A percentile compares a stretch with the other conserved stretches of the same genome.
Conservation (phyloP, 2,888 invertebrate species). For the Tethea ocularis region DNA sequence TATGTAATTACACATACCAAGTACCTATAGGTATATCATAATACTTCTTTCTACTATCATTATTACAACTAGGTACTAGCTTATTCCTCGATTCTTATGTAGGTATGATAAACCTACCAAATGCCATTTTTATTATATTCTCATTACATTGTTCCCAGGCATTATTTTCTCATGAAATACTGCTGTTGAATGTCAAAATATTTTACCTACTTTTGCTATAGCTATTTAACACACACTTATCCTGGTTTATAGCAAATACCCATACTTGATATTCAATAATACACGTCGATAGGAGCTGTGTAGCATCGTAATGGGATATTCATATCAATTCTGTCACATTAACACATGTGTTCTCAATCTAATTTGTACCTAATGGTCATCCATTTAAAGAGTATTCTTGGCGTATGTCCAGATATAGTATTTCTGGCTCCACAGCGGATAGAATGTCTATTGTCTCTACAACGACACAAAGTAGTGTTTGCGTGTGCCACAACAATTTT, state of each 20-base stretch:
- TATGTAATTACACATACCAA: no score
- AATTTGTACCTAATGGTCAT: conserved; percentile 24
- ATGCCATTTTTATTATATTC: background rate
- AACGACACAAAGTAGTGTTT: conserved; percentile 39
- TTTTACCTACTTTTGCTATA: background rate
- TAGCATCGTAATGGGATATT: conserved; percentile 52
- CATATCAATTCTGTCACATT: conserved; percentile 39
- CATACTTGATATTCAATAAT: conserved; percentile 45
- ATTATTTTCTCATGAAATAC: background rate
- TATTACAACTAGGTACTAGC: no score
- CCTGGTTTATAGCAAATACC: conserved; percentile 28
- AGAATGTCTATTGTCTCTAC: conserved; percentile 72
- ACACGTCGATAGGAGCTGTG: conserved; percentile 37
- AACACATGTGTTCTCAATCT: conserved; percentile 12
- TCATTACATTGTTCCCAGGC: background rate
- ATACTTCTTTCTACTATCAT: no score
- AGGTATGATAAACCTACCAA: background rate
- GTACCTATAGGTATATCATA: no score
- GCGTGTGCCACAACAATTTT: conserved; percentile 27
- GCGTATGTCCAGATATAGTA: conserved; percentile 25
- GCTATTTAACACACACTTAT: conserved; percentile 15
- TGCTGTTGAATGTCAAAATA: background rate
- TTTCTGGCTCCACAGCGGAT: conserved; percentile 43
- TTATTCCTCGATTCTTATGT: no score
- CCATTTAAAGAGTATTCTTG: conserved; percentile 28